Evolutionary conservation across 2,888 invertebrate genomes (phyloP).

Genomic region (Drosophila borborema): DNA sequence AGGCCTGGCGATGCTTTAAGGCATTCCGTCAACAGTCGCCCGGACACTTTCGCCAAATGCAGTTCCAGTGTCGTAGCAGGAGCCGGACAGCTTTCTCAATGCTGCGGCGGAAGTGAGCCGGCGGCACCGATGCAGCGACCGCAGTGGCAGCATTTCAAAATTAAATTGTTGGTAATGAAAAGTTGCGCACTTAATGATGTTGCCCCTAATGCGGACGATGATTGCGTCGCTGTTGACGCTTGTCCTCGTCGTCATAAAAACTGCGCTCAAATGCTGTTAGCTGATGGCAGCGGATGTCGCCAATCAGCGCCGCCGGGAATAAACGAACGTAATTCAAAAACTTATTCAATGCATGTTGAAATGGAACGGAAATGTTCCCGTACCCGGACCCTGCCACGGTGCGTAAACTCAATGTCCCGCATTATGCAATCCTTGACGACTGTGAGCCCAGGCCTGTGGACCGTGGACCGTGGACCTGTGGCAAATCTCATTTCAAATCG

Average conservation of each 20-base stretch:
- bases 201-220: constrained; percentile 25
- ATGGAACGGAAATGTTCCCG: constrained; percentile 29
- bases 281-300: constrained; percentile 52
- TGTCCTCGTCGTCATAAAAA: constrained; percentile 20
- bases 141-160: constrained; percentile 49
- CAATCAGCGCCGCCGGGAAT: constrained; percentile 50
- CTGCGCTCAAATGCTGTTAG: constrained; percentile 28
- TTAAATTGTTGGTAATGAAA: constrained; percentile 74
- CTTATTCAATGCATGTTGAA: constrained; percentile 52
- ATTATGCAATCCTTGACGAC: neutral
- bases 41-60: constrained; percentile 62
- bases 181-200: constrained; percentile 70
- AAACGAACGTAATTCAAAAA: constrained; percentile 22
- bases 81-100: constrained; percentile 5
- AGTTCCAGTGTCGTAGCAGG: constrained; percentile 64
- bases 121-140: constrained; percentile 28
- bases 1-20: neutral
- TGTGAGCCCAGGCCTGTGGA: neutral
- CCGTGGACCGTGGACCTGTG: constrained; percentile 6
- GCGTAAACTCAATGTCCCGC: constrained; percentile 5
- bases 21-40: constrained; percentile 3
- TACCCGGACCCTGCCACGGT: neutral
- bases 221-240: constrained; percentile 14
- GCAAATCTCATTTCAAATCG: constrained; percentile 15
- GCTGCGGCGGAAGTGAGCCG: constrained; percentile 49